These are phyloP conservation scores for Embidobia sp. DNA, from an alignment of 2,888 invertebrate species.

Conservation along the genomic window DNA sequence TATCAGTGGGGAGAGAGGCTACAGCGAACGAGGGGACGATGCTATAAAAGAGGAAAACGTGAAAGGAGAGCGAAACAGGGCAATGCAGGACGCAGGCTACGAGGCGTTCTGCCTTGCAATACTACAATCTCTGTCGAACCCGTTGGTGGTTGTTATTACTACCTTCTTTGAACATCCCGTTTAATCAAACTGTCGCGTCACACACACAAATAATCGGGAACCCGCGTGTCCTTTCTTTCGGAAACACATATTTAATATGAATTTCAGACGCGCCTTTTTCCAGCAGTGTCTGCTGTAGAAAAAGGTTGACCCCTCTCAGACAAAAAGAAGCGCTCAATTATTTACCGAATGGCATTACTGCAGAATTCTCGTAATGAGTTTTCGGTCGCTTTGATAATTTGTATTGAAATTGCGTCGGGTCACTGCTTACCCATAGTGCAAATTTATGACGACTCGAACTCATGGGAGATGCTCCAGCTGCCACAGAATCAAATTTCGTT, in stretches of 20 bases:
- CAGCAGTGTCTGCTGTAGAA: no score
- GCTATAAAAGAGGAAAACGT: constrained; percentile 63
- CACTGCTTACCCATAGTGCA: background rate
- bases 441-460: constrained; percentile 26
- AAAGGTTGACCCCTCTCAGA: no score
- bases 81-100: constrained; percentile 56
- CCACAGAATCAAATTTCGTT: constrained; percentile 21
- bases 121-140: constrained; percentile 56
- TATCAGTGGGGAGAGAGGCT: constrained; percentile 47
- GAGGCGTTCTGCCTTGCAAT: constrained; percentile 43
- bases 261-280: background rate
- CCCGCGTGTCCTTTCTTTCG: background rate
- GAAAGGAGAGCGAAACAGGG: constrained; percentile 60
- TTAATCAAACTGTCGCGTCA: constrained; percentile 59
- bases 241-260: constrained; percentile 13
- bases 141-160: constrained; percentile 57
- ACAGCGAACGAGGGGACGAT: constrained; percentile 60
- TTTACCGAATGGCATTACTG: no score
- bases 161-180: constrained; percentile 55
- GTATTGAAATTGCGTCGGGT: constrained; percentile 3
- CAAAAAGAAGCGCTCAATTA: no score
- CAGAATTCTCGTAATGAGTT: background rate
- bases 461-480: constrained; percentile 30
- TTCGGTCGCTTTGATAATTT: background rate
- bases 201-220: constrained; percentile 43